Conservation (phyloP, 1,140 invertebrate genomes). For the Eciton burchellii region DNA sequence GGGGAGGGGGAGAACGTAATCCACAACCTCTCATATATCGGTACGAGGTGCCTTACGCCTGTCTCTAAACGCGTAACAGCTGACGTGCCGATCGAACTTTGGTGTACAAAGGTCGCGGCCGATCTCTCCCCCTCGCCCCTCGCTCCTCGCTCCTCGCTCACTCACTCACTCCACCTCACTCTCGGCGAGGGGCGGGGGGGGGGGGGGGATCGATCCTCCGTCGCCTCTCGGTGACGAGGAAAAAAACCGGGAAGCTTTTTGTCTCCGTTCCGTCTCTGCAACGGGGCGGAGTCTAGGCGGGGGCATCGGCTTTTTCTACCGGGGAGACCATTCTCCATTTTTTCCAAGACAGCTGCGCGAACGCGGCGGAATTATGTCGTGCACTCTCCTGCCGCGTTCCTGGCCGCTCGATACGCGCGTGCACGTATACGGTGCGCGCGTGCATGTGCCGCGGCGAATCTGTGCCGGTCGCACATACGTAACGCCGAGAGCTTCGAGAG, state of each 20-base stretch:
- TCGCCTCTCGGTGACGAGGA: slow-evolving; percentile 22
- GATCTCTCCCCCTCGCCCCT: slow-evolving; percentile 20
- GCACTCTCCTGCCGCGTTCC: slow-evolving; percentile 32
- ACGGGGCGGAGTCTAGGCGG: slow-evolving; percentile 39
- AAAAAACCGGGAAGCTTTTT: slow-evolving; percentile 49
- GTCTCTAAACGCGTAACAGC: slow-evolving; percentile 49
- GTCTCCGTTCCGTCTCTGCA: slow-evolving; percentile 28
- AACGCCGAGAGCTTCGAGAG: slow-evolving; percentile 70
- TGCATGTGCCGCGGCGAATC: slow-evolving; percentile 59
- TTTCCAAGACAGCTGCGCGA: slow-evolving; percentile 65
- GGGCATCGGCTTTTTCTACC: slow-evolving; percentile 34
- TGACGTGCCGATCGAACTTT: slow-evolving; percentile 38
- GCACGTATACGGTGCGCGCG: not conserved
- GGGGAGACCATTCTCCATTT: slow-evolving; percentile 51
- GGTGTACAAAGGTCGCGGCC: slow-evolving; percentile 30
- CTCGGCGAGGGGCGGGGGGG: not conserved
- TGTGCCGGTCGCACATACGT: slow-evolving; percentile 56
- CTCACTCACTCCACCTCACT: too few relatives aligned
- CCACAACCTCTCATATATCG: too few relatives aligned
- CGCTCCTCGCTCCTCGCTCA: too few relatives aligned
- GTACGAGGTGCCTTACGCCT: slow-evolving; percentile 12
- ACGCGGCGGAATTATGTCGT: slow-evolving; percentile 56
- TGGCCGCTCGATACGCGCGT: not conserved
- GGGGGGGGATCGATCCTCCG: slow-evolving; percentile 8
- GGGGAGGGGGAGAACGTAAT: too few relatives aligned